Evolutionary conservation across 1,140 invertebrate species (phyloP), one percentile per base, ranked within the genome.

Genomic region (Papilio helenus): DNA sequence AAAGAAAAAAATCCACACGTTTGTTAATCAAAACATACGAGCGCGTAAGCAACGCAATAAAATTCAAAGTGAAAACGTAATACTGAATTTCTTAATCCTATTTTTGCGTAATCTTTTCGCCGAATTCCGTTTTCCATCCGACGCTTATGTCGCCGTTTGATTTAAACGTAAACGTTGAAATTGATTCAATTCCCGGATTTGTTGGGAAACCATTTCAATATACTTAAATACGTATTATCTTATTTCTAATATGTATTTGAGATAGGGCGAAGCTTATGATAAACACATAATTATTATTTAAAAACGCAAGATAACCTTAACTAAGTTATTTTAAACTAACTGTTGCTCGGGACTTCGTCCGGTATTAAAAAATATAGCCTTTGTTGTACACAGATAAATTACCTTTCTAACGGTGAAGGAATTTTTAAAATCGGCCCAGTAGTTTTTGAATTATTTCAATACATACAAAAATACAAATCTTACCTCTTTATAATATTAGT

Each of bases 21-120:
- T 23, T 2, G n/a, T 46, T 72, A 44, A 72, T 72, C 71, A 72
- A 72, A 72, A 39, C 71, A 44, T 44, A 46, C 71, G 39, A 42
- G 42, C 34, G 42, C 34, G 42, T 44, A 72, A 72, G 61, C 61
- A 68, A 72, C 71, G 71, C 20, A 42, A 72, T 72, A 72, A 72
- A 44, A 72, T 49, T 73, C 72, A 73, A 76, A 74, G 20, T 44
- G 72, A 80, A 84, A 82, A 81, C 80, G 84, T 85, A 84, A 85
- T 84, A 79, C 79, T 72, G 86, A 86, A 88, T 84, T 87, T 76
- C 84, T 85, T 89, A 89, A 89, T 88, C 85, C 84, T 84, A 88
- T 88, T 88, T 87, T 74, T 80, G 73, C 80, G 79, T 82, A 88
- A 86, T 85, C 83, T 86, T 84, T 82, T 82, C 81, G 74, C 81